phyloP scores from a whole-genome alignment of 2,797 vertebrate species.

The Graptemys geographica region DNA sequence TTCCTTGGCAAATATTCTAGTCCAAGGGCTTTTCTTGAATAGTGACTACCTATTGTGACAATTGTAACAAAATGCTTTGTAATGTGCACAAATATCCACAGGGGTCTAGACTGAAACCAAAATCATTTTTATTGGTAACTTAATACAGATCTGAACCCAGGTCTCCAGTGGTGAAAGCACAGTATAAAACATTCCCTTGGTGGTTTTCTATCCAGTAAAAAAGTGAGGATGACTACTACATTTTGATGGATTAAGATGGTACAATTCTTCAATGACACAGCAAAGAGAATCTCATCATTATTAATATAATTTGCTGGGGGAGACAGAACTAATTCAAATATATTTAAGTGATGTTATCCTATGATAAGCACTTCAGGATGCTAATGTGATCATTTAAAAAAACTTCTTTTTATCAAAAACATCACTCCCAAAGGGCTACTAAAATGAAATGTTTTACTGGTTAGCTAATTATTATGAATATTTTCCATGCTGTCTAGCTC shows the following conservation, averaged over 20 bases:
- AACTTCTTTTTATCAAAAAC: not conserved
- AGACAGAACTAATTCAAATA: rapidly evolving
- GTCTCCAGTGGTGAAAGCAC: not conserved
- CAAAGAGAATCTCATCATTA: not conserved
- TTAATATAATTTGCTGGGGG: rapidly evolving
- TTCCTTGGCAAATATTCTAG: not conserved
- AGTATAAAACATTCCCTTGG: not conserved
- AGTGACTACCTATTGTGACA: not conserved
- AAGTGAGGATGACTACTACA: rapidly evolving
- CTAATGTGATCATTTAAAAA: not conserved
- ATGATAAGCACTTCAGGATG: not conserved
- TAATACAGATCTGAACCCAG: not conserved
- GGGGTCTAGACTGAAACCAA: not conserved
- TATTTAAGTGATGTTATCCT: not conserved
- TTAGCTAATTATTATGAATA: conserved; percentile 30
- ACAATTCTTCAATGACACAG: rapidly evolving
- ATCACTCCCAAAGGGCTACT: not conserved
- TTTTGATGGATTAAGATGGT: rapidly evolving
- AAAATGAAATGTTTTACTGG: not conserved
- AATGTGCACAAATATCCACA: rapidly evolving
- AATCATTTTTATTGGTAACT: not conserved
- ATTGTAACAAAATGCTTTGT: not conserved
- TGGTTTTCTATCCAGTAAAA: not conserved
- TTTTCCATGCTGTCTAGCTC: conserved; percentile 37
- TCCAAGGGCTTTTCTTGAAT: not conserved